Evolutionary conservation across 1,140 invertebrate genomes (phyloP).

Genomic region (Drosophila subpulchrella): DNA sequence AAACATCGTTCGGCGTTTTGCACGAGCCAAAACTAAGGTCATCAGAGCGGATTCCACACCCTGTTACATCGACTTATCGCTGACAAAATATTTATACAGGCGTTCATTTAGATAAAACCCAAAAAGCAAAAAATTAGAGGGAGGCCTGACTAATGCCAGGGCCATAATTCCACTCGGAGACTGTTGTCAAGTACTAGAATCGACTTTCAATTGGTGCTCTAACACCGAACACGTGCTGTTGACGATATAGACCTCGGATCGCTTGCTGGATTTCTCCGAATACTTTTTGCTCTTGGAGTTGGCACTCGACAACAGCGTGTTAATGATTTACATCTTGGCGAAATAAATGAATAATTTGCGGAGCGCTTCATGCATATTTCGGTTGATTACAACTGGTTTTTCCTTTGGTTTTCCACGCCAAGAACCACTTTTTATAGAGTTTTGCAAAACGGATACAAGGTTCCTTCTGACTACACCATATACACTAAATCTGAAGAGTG

Average conservation of each 20-base stretch:
- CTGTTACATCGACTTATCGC: slow-evolving; percentile 56
- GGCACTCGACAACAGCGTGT: slow-evolving; percentile 18
- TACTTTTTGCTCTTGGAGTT: slow-evolving; percentile 12
- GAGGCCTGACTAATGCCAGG: slow-evolving; percentile 48
- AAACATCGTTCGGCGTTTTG: slow-evolving; percentile 39
- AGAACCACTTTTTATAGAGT: slow-evolving; percentile 38
- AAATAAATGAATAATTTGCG: slow-evolving; percentile 35
- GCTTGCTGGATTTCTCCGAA: slow-evolving; percentile 22
- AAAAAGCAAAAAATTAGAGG: slow-evolving; percentile 1
- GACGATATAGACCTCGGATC: slow-evolving; percentile 17
- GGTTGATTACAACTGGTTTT: slow-evolving; percentile 39
- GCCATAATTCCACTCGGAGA: background rate
- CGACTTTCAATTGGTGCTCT: slow-evolving; percentile 9
- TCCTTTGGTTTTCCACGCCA: slow-evolving; percentile 23
- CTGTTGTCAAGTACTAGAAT: slow-evolving; percentile 38
- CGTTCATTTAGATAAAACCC: slow-evolving; percentile 51
- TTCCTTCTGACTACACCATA: slow-evolving; percentile 34
- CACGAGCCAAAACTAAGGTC: slow-evolving; percentile 32
- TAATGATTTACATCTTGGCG: slow-evolving; percentile 38
- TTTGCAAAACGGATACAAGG: slow-evolving; percentile 29
- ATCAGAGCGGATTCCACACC: slow-evolving; percentile 4
- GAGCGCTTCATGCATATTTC: slow-evolving; percentile 24
- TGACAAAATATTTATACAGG: slow-evolving; percentile 50
- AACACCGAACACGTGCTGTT: slow-evolving; percentile 23
- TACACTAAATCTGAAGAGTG: slow-evolving; percentile 16